Evolutionary conservation across 2,113 vertebrate genomes (phyloP), one percentile per base, ranked within the genome.

Genomic region (Gymnocephalus cernua): DNA sequence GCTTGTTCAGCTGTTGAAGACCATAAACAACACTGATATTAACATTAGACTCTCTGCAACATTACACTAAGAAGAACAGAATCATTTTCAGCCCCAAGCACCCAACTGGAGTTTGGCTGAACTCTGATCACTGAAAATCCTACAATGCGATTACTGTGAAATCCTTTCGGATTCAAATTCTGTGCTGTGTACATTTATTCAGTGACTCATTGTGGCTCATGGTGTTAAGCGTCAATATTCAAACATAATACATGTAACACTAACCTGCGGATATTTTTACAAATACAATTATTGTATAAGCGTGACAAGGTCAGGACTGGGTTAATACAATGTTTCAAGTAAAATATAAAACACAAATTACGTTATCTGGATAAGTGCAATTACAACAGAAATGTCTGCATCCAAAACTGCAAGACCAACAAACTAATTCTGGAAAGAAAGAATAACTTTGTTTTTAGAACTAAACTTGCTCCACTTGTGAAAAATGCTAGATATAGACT

Each of bases 91-190:
- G 38, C 74, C 62, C 3, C n/a, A 5, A 32, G 65, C 65, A 0
- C 50, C 61, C 11, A 27, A n/a, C 15, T 85, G 82, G 76, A 71
- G 25, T 76, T 71, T 85, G 80, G 77, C 74, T 90, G 77, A 86
- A 83, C 80, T 81, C 59, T 23, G 47, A 19, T 21, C 15, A 35
- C 27, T 35, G 7, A 23, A 15, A 50, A 45, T 21, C 38, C 6
- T 3, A 6, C 21, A 14, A 23, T n/a, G 50, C 32, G 64, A 47
- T 25, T n/a, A 27, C 35, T 48, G n/a, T 50, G 25, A 57, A 79
- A 54, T 5, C 27, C 47, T 44, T 32, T 18, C 50, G 29, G 21
- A 38, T 69, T 74, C 35, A 4, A 32, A 84, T 44, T 53, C 15
- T 5, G 48, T 23, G 54, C 29, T 14, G 7, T 12, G 32, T 12